Base-by-base conservation (phyloP, 2,888 invertebrate genomes). In the Leptinotarsa tumamoca region DNA sequence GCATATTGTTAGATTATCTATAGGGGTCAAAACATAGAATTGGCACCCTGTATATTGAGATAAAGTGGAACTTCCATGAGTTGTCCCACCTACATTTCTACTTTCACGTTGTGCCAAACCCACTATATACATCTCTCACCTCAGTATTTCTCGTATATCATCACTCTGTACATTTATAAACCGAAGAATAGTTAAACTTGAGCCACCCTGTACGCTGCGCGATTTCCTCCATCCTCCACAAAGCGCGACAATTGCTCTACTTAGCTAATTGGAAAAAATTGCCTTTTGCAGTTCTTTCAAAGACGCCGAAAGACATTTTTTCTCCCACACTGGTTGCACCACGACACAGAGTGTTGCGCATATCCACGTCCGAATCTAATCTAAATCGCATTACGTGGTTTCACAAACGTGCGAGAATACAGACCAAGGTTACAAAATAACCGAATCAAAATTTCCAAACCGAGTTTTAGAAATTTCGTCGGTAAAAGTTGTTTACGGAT, bases 351-450 rank as follows among this genome's bases (percentile, higher is more conserved):
- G 43, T 43, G 63, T 63, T 63, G 63, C 63, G 58, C 23, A 58
- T 58, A 54, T 54, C 18, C 58, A 58, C 15, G 63, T 63, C 63
- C 63, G 33, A 63, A 63, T 63, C 63, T 63, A 63, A 63, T 63
- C 43, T 63, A 27, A 63, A 63, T 63, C 43, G 21, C 63, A 33
- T 33, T 33, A 33, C 3, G 43, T 43, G 54, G 68, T 76, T 76
- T 71, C 76, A 76, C 71, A 73, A 76, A 76, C 71, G 43, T 27
- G 52, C n/a, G 75, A 71, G 72, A 77, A 77, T 72, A 70, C 63
- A 75, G 71, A 76, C 76, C 78, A 78, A 78, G 76, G 78, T 78
- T 78, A 76, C 68, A 69, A 76, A 72, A 78, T 68, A 61, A 75
- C 56, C 68, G 51, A 61, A 63, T 71, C 71, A 67, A 73, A 76